These are phyloP conservation scores for Dreissena polymorpha DNA, from an alignment of 1,140 invertebrate species.

Conservation along the genomic window DNA sequence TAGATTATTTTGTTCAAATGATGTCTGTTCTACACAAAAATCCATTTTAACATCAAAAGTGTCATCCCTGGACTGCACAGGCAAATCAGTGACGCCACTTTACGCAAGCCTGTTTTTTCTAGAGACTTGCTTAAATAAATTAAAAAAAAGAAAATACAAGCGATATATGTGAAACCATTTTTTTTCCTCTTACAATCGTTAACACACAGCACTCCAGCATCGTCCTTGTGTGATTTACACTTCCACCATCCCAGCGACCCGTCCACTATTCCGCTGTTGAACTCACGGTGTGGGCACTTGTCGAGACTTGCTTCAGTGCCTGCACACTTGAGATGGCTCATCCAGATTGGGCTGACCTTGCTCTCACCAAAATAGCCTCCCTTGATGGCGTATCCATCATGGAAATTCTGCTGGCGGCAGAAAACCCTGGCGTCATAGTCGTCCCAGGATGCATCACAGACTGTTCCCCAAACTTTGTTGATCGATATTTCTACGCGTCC, in stretches of 20 bases:
- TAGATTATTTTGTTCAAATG: too few species aligned
- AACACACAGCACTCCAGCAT: slow-evolving; percentile 73
- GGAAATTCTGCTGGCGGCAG: slow-evolving; percentile 67
- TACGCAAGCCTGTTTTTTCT: too few species aligned
- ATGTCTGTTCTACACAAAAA: too few species aligned
- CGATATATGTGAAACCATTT: too few species aligned
- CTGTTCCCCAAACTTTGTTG: slow-evolving; percentile 72
- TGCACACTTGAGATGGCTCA: slow-evolving; percentile 62
- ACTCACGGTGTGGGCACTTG: slow-evolving; percentile 68
- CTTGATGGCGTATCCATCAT: slow-evolving; percentile 65
- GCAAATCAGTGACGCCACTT: too few species aligned
- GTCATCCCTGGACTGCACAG: too few species aligned
- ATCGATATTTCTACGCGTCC: slow-evolving; percentile 87
- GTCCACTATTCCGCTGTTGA: slow-evolving; percentile 57
- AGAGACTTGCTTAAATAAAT: too few species aligned
- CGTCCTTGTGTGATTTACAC: slow-evolving; percentile 67
- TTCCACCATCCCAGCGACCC: slow-evolving; percentile 52
- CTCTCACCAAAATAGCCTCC: slow-evolving; percentile 40
- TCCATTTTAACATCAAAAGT: too few species aligned
- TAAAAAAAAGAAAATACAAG: too few species aligned
- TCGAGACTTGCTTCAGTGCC: slow-evolving; percentile 60
- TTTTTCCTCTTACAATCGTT: slow-evolving; percentile 65
- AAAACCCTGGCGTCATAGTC: slow-evolving; percentile 67
- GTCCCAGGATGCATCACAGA: slow-evolving; percentile 72
- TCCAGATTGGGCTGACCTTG: slow-evolving; percentile 63